Evolutionary conservation across 2,797 vertebrate species (phyloP).

Genomic region (Premnoplex brunnescens): DNA sequence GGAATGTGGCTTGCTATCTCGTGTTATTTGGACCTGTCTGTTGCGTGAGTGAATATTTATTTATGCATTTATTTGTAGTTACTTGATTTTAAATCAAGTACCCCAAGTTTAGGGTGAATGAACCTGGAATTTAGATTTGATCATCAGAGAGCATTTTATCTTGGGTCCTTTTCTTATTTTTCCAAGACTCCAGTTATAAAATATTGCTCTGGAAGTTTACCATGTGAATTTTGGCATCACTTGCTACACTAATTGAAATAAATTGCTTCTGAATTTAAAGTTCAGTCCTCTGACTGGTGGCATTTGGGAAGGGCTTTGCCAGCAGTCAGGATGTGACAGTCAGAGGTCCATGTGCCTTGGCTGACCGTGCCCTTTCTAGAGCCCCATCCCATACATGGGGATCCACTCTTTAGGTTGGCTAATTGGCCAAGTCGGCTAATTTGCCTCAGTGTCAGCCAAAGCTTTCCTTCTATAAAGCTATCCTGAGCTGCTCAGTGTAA

Average conservation of each 20-base stretch:
- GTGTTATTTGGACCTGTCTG: background rate
- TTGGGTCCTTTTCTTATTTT: background rate
- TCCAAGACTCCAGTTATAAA: background rate
- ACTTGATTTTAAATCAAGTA: background rate
- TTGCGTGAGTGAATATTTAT: background rate
- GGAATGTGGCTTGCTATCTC: background rate
- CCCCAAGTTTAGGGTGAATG: background rate
- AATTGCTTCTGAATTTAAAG: background rate
- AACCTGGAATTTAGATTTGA: background rate
- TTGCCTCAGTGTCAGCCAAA: background rate
- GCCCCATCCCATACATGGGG: rapidly evolving
- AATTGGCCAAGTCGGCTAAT: background rate
- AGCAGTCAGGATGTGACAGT: background rate
- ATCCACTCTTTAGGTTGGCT: rapidly evolving
- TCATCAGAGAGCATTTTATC: background rate
- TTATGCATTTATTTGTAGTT: background rate
- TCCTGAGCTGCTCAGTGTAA: background rate
- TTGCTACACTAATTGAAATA: background rate
- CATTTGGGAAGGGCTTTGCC: background rate
- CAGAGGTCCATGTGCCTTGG: background rate
- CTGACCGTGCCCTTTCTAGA: background rate
- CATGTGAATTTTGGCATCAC: background rate
- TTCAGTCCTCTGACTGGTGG: background rate
- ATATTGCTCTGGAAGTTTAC: background rate
- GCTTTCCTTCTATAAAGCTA: background rate